Conservation (phyloP, 2,888 invertebrate genomes). For the Diadegma fenestrale region DNA sequence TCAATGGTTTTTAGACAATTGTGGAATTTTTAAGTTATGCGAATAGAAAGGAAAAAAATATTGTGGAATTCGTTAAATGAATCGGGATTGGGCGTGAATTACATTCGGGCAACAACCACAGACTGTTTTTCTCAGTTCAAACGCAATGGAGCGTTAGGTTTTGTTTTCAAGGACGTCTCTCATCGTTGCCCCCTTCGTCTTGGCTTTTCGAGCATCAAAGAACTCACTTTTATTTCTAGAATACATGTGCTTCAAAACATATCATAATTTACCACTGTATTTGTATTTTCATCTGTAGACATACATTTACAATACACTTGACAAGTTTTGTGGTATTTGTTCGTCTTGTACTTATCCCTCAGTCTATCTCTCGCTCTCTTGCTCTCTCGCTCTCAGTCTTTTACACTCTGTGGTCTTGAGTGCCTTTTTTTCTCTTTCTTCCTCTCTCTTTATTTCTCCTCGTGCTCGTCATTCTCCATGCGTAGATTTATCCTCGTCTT, state of each 20-base stretch:
- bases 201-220: slow-evolving; percentile 70
- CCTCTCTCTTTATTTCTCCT: neutral
- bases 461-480: slow-evolving; percentile 23
- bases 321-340: slow-evolving; percentile 31
- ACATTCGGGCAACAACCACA: slow-evolving; percentile 39
- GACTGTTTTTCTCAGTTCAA: slow-evolving; percentile 43
- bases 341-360: slow-evolving; percentile 40
- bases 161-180: slow-evolving; percentile 76
- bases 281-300: neutral
- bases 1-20: neutral
- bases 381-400: neutral
- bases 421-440: neutral
- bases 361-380: slow-evolving; percentile 19
- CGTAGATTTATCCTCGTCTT: slow-evolving; percentile 14
- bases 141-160: slow-evolving; percentile 59
- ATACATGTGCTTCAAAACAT: neutral
- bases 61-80: neutral
- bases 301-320: slow-evolving; percentile 36
- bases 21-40: neutral
- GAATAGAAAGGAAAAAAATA: neutral
- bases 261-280: neutral
- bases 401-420: slow-evolving; percentile 8
- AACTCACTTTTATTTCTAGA: slow-evolving; percentile 25
- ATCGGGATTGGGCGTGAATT: neutral
- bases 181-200: slow-evolving; percentile 71